Conservation (phyloP, 2,113 vertebrate species). For the Prunella himalayana region DNA sequence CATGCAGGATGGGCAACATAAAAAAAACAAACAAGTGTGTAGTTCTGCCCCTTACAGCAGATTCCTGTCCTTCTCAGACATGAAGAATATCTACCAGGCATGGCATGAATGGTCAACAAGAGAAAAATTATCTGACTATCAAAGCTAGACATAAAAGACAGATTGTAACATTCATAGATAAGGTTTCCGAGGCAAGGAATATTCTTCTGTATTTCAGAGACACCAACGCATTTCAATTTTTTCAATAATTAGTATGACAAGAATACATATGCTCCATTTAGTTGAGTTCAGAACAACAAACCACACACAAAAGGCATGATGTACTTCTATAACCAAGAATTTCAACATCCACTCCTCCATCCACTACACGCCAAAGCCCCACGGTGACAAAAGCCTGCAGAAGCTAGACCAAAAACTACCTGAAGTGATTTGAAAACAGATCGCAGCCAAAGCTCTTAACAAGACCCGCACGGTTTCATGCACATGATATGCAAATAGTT, state of each 20-base stretch:
- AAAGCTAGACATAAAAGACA: not conserved
- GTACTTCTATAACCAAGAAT: not conserved
- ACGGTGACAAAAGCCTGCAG: not conserved
- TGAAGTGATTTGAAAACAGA: not conserved
- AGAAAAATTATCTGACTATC: not conserved
- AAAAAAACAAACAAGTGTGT: not conserved
- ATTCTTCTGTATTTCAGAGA: not conserved
- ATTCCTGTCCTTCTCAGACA: not conserved
- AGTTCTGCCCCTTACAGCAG: not conserved
- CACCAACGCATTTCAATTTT: not conserved
- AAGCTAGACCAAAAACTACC: not conserved
- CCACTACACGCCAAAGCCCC: fast-evolving
- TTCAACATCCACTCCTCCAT: not conserved
- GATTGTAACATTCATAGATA: not conserved
- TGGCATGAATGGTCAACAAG: fast-evolving
- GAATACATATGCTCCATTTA: fast-evolving
- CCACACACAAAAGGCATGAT: fast-evolving
- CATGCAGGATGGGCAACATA: not conserved
- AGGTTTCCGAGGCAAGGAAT: not conserved
- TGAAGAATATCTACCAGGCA: not conserved
- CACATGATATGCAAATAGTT: fast-evolving
- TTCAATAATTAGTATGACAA: not conserved
- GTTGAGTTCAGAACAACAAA: not conserved
- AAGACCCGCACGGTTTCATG: fast-evolving
- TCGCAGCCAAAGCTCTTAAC: not conserved